Evolutionary conservation across 2,888 invertebrate genomes (phyloP).

Genomic region (Phyllotreta cruciferae): DNA sequence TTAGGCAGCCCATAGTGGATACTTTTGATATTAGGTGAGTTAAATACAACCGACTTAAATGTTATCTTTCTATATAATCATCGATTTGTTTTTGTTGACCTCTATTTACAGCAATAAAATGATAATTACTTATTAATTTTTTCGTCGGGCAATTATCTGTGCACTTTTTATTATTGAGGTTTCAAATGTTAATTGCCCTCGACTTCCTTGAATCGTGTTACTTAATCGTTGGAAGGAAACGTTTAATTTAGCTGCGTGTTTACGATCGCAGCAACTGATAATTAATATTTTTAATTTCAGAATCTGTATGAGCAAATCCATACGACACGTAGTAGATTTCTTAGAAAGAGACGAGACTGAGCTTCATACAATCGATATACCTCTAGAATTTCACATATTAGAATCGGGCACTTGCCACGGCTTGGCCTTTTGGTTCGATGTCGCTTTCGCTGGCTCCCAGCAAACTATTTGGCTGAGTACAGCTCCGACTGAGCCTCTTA

Average conservation of each 20-base stretch:
- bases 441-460: constrained; percentile 89
- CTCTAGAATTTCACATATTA: constrained; percentile 89
- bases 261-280: too few relatives aligned
- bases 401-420: constrained; percentile 97
- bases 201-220: too few relatives aligned
- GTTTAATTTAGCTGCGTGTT: constrained; percentile 34
- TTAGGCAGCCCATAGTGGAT: constrained; percentile 60
- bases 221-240: too few relatives aligned
- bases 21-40: constrained; percentile 78
- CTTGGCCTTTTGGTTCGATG: constrained; percentile 99
- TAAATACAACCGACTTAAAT: too few relatives aligned
- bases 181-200: too few relatives aligned
- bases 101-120: not conserved
- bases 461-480: constrained; percentile 97
- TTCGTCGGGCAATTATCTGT: not conserved
- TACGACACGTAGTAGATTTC: constrained; percentile 94
- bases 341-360: constrained; percentile 90
- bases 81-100: too few relatives aligned
- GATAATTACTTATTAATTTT: not conserved
- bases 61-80: too few relatives aligned
- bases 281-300: constrained; percentile 84
- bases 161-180: not conserved
- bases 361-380: constrained; percentile 94
- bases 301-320: constrained; percentile 94
- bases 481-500: constrained; percentile 95